Evolutionary conservation across 2,888 invertebrate species (phyloP).

Genomic region (Philereme transversata): DNA sequence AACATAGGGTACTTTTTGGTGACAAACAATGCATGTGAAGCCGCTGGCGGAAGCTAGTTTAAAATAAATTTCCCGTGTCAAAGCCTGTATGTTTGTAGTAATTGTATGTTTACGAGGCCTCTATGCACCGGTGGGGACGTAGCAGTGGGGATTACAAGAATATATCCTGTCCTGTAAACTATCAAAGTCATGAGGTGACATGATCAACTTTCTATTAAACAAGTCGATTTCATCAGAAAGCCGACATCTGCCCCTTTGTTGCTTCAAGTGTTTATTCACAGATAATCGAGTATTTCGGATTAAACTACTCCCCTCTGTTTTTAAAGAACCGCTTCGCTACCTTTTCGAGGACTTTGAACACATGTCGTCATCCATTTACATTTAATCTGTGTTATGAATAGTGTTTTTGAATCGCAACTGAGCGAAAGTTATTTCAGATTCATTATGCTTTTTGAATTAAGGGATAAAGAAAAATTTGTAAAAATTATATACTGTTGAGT

Average conservation of each 20-base stretch:
- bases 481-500: too few species aligned
- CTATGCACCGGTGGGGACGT: too few species aligned
- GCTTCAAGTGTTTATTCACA: conserved; percentile 65
- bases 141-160: too few species aligned
- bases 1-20: too few species aligned
- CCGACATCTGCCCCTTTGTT: conserved; percentile 48
- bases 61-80: too few species aligned
- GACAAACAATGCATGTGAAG: too few species aligned
- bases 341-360: conserved; percentile 61
- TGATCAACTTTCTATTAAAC: conserved; percentile 5
- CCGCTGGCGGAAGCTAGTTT: too few species aligned
- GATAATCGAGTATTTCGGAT: conserved; percentile 69
- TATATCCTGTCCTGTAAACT: too few species aligned
- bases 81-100: too few species aligned
- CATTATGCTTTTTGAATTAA: not conserved
- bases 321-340: conserved; percentile 63
- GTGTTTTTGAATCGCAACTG: conserved; percentile 8
- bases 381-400: conserved; percentile 37
- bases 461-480: not conserved
- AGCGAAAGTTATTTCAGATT: not conserved
- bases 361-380: conserved; percentile 61
- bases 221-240: conserved; percentile 30
- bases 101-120: too few species aligned
- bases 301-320: conserved; percentile 58
- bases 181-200: too few species aligned